Conservation (phyloP, 2,797 vertebrate species). For the Bryconaethiops microstoma region DNA sequence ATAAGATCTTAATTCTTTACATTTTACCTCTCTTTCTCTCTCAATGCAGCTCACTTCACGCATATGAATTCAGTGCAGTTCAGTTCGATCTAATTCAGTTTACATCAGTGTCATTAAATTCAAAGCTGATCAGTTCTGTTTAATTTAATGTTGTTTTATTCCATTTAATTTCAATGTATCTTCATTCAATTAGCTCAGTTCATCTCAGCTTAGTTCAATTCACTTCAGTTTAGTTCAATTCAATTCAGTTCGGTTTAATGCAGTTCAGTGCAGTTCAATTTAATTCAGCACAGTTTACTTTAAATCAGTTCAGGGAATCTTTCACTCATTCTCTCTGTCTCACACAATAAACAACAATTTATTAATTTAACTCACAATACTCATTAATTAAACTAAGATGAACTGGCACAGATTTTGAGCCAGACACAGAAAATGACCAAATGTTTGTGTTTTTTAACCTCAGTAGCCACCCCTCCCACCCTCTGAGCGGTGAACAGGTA, state of each 20-base stretch:
- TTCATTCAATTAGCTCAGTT: not conserved
- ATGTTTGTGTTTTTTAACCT: slow-evolving; percentile 24
- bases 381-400: slow-evolving; percentile 2
- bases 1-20: not conserved
- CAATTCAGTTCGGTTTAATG: not conserved
- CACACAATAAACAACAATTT: not conserved
- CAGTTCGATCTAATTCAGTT: not conserved
- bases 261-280: too few species aligned
- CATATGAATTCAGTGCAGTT: not conserved
- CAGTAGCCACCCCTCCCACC: not conserved
- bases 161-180: not conserved
- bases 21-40: not conserved
- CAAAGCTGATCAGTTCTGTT: not conserved
- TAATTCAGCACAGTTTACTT: too few species aligned
- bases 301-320: not conserved
- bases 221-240: not conserved
- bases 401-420: slow-evolving; percentile 24
- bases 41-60: not conserved
- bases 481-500: not conserved
- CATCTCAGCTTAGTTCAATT: not conserved
- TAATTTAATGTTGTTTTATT: not conserved
- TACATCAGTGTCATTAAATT: not conserved
- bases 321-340: slow-evolving; percentile 1
- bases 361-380: not conserved
- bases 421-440: slow-evolving; percentile 20